These are phyloP conservation scores for Melanophora roralis DNA, from an alignment of 2,888 invertebrate species.

Conservation along the genomic window DNA sequence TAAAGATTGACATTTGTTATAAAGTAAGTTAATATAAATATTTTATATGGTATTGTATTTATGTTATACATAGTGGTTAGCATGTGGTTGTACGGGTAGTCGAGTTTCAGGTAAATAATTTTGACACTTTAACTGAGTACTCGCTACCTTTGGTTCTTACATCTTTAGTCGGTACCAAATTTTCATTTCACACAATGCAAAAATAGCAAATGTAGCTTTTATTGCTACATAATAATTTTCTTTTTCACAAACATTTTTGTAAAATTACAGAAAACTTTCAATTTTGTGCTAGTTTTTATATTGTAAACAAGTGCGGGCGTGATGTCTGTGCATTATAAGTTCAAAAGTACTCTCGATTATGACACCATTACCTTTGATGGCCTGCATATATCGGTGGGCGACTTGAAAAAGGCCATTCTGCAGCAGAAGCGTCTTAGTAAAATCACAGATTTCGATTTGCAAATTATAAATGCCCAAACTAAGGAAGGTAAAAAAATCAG, in stretches of 20 bases:
- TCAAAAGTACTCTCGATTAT: slow-evolving; percentile 96
- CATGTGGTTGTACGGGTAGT: too few species aligned
- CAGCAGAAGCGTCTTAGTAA: slow-evolving; percentile 96
- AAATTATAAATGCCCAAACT: slow-evolving; percentile 97
- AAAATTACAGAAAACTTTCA: slow-evolving; percentile 7
- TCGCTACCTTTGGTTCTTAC: not conserved
- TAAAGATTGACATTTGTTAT: too few species aligned
- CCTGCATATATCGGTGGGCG: slow-evolving; percentile 95
- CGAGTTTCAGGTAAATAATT: too few species aligned
- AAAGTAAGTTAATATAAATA: too few species aligned
- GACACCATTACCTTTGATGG: slow-evolving; percentile 98
- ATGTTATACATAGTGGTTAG: too few species aligned
- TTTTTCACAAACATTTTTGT: not conserved
- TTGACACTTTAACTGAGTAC: not conserved
- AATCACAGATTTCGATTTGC: slow-evolving; percentile 95
- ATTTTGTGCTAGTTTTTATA: slow-evolving; percentile 3
- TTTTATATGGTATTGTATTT: too few species aligned
- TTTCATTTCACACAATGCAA: slow-evolving; percentile 51
- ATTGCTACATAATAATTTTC: slow-evolving; percentile 48
- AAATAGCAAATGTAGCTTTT: slow-evolving; percentile 37
- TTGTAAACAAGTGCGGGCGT: slow-evolving; percentile 45
- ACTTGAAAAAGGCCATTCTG: slow-evolving; percentile 95
- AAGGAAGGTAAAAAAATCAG: slow-evolving; percentile 86
- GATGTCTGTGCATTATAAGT: slow-evolving; percentile 99
- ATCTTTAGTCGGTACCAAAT: slow-evolving; percentile 15